Conservation (phyloP, 2,113 vertebrate genomes). For the Mungos mungo region DNA sequence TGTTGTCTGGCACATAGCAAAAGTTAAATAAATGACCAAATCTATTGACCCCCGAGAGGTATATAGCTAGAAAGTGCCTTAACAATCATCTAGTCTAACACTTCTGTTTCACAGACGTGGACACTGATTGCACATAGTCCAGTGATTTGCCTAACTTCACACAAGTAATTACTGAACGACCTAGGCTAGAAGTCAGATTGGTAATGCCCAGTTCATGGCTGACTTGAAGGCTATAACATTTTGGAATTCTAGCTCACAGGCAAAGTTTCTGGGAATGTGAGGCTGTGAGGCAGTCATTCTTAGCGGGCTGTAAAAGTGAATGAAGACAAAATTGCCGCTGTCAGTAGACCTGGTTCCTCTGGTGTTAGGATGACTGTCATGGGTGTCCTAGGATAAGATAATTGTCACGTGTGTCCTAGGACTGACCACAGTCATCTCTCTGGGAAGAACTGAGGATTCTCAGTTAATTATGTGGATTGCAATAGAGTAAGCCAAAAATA, state of each 20-base stretch:
- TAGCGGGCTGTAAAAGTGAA: not conserved
- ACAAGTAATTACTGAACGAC: not conserved
- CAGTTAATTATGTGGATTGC: not conserved
- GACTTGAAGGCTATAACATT: not conserved
- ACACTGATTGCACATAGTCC: not conserved
- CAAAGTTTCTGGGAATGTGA: not conserved
- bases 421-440: not conserved
- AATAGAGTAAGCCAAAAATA: not conserved
- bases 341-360: not conserved
- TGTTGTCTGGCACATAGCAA: not conserved
- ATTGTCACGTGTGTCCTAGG: not conserved
- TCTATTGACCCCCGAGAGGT: not conserved
- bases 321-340: not conserved
- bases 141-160: not conserved
- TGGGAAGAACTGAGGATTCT: not conserved
- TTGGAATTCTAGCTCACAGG: not conserved
- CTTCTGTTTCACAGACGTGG: not conserved
- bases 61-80: not conserved
- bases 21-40: conserved; percentile 17
- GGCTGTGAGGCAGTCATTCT: not conserved
- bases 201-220: not conserved
- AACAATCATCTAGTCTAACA: not conserved
- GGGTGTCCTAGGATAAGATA: not conserved
- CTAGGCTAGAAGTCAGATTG: not conserved
- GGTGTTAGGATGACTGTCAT: not conserved